Evolutionary conservation across 2,797 vertebrate species (phyloP), one percentile per base, ranked within the genome.

Genomic region (Peromyscus attwateri): DNA sequence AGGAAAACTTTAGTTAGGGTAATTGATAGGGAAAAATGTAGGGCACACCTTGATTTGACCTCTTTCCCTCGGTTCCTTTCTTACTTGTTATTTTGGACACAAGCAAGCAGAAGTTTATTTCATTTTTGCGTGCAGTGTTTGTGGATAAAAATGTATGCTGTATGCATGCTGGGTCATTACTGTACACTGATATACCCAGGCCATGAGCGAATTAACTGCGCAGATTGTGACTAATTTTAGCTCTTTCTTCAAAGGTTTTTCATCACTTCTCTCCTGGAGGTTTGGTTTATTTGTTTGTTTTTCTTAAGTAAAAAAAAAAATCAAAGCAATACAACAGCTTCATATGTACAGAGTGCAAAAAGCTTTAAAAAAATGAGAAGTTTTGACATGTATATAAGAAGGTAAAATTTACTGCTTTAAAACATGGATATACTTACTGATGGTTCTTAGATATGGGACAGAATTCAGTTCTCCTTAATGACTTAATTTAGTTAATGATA

Each of bases 341-440:
- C 70, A 3, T 6, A 23, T 40, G 29, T 6, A 57, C 2, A 17
- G 27, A 49, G 60, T 64, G 2, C 31, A 46, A 57, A 79, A 46
- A 37, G 1, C 6, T 60, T 31, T 55, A 55, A 55, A 60, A 17
- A 13, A 70, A 29, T 76, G 27, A 87, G 27, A 87, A 52, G 7
- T 87, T 82, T 70, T 55, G 29, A 82, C 25, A 66, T 40, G 21
- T 16, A 31, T 49, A 4, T 77, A 89, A 89, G 62, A 92, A 95
- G n/a, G 40, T 37, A 70, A 91, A 82, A 40, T 89, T 73, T 79
- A 70, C 75, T 92, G 60, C 40, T 75, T 34, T 91, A 52, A 81
- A 34, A 31, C 66, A 43, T 37, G 1, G 7, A 6, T 68, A 80
- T 75, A 75, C 19, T 16, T 84, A 37, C 34, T n/a, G 64, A 89